Conservation (phyloP, 2,797 vertebrate species). For the Tragopan temminckii region DNA sequence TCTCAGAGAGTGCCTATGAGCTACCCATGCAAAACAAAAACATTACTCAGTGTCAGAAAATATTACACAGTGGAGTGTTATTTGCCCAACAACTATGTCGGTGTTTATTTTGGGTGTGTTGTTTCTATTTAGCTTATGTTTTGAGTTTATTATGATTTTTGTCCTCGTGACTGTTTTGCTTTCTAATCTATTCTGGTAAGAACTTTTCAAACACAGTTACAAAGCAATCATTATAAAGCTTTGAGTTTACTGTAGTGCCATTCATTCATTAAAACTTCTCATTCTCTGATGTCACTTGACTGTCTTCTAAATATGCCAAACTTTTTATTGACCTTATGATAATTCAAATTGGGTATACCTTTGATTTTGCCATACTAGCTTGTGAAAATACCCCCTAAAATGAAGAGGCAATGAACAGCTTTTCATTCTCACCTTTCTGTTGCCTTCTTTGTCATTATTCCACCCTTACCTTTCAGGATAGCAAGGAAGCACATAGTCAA, state of each 20-base stretch:
- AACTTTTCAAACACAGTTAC: background rate
- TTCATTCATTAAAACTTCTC: background rate
- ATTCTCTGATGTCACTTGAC: background rate
- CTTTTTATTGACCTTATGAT: background rate
- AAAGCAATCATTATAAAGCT: background rate
- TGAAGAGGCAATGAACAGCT: background rate
- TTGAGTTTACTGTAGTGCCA: background rate
- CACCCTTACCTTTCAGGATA: background rate
- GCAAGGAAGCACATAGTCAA: background rate
- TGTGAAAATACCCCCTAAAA: background rate
- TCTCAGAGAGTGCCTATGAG: conserved; percentile 36
- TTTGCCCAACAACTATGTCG: background rate
- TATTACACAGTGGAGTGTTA: background rate
- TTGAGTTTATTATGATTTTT: background rate
- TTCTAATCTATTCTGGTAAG: background rate
- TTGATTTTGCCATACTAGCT: background rate
- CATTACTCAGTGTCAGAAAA: conserved; percentile 49
- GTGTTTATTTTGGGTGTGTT: background rate
- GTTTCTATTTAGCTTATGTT: background rate
- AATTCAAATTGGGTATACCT: background rate
- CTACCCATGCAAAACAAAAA: conserved; percentile 35
- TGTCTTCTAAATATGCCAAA: background rate
- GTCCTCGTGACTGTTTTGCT: background rate
- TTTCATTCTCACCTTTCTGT: background rate
- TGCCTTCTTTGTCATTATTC: background rate